phyloP scores from a whole-genome alignment of 2,797 vertebrate species.

The Arremon aurantiirostris region DNA sequence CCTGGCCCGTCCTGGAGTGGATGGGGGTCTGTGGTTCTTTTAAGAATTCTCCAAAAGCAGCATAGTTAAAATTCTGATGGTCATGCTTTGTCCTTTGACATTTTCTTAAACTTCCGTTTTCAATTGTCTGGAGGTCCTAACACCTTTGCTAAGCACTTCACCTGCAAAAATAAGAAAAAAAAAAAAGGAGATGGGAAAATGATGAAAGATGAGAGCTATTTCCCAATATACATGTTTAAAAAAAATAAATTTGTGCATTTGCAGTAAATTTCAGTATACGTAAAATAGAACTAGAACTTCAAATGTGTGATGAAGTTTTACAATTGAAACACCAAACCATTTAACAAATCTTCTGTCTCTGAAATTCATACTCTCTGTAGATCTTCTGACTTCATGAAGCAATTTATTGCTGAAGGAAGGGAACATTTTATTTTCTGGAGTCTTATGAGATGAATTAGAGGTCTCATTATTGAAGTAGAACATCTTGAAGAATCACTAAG shows the following conservation, averaged over 20 bases:
- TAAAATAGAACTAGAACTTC: neutral
- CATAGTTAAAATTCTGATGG: neutral
- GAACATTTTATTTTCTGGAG: neutral
- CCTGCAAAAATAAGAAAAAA: neutral
- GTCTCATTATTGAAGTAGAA: neutral
- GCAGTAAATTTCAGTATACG: accelerated
- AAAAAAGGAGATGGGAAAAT: neutral
- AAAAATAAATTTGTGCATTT: neutral
- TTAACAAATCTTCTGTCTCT: neutral
- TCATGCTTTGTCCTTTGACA: neutral
- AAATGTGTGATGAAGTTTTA: accelerated
- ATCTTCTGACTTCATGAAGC: neutral
- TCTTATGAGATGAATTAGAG: neutral
- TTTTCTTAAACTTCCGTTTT: neutral
- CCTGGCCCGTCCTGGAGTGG: neutral
- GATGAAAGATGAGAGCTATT: neutral
- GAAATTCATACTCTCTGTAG: neutral
- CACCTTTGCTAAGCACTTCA: neutral
- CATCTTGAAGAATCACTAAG: neutral
- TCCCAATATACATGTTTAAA: neutral
- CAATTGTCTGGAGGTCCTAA: neutral
- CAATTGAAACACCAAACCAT: neutral
- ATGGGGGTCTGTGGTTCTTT: accelerated
- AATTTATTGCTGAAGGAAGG: neutral
- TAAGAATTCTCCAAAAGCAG: neutral